Conservation (phyloP, 2,888 invertebrate species). For the Autographa gamma region DNA sequence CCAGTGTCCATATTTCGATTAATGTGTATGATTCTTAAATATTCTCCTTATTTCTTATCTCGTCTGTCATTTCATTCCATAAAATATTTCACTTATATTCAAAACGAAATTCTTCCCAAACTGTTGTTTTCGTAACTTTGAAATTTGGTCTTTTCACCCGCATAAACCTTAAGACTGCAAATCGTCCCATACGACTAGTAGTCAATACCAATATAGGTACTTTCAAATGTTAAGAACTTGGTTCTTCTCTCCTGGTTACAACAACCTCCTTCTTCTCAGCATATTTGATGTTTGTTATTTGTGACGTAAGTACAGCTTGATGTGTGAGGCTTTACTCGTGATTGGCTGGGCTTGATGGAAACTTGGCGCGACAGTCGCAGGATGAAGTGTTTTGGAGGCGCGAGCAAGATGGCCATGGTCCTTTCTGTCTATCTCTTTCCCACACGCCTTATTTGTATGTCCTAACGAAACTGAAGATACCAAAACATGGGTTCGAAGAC, state of each 20-base stretch:
- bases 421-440: slow-evolving; percentile 76
- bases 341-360: slow-evolving; percentile 65
- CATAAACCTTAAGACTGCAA: not conserved
- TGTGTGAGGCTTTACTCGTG: slow-evolving; percentile 72
- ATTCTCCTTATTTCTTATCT: not conserved
- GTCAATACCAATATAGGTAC: not conserved
- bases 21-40: not conserved
- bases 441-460: slow-evolving; percentile 73
- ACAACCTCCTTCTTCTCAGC: slow-evolving; percentile 52
- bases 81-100: not conserved
- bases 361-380: slow-evolving; percentile 71
- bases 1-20: not conserved
- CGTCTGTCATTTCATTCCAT: not conserved
- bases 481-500: slow-evolving; percentile 48
- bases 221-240: not conserved
- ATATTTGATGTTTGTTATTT: slow-evolving; percentile 68
- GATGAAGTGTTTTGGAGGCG: slow-evolving; percentile 77
- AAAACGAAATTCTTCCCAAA: not conserved
- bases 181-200: not conserved
- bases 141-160: not conserved
- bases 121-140: not conserved
- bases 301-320: slow-evolving; percentile 74
- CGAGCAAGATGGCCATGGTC: slow-evolving; percentile 88
- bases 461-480: slow-evolving; percentile 80
- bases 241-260: not conserved